These are phyloP conservation scores for Trachythela sp. DNA, from an alignment of 64 coral and sea anemone species.

Conservation along the genomic window DNA sequence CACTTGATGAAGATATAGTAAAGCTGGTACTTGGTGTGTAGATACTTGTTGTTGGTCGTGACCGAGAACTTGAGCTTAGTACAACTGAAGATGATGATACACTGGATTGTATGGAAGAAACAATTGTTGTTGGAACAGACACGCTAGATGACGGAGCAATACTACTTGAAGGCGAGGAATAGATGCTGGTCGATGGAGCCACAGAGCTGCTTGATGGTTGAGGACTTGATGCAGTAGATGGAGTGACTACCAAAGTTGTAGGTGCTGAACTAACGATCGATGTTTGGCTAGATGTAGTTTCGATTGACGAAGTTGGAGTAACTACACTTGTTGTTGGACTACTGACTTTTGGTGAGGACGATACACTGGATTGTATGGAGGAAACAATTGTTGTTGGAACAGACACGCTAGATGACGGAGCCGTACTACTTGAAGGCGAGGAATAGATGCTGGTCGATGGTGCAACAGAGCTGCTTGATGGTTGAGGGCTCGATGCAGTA, in stretches of 20 bases:
- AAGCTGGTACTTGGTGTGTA: not conserved
- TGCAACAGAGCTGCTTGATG: conserved; percentile 26
- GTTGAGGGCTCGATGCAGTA: not conserved
- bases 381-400: conserved; percentile 33
- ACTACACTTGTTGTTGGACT: not conserved
- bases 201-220: not conserved
- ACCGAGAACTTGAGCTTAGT: not conserved
- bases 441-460: conserved; percentile 24
- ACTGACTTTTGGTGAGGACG: not conserved
- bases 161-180: too few relatives aligned
- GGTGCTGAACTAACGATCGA: not conserved
- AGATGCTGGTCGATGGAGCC: not conserved
- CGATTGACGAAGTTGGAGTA: not conserved
- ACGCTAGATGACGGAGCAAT: not conserved
- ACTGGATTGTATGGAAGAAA: not conserved
- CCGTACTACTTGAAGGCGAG: not conserved
- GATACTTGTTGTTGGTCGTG: conserved; percentile 21
- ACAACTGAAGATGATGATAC: not conserved
- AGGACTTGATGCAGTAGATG: not conserved
- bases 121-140: not conserved
- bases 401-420: not conserved
- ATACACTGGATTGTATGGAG: not conserved
- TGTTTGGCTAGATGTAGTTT: not conserved
- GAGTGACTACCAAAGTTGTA: not conserved
- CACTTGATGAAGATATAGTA: conserved; percentile 5